Base-by-base conservation (phyloP, 2,888 invertebrate species). In the Xestia ashworthii region DNA sequence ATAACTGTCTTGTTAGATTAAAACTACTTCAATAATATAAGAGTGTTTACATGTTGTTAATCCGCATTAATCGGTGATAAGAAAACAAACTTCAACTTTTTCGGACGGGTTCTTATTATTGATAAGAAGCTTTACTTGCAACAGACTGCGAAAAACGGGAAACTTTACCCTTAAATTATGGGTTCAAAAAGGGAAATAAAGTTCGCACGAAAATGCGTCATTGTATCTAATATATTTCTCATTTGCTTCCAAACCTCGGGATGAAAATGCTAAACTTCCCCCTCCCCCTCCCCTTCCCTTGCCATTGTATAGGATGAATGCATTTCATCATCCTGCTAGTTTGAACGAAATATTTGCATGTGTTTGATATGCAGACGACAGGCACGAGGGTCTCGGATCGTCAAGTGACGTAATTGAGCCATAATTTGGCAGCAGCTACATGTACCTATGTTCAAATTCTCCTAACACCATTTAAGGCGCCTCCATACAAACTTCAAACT, bases 311-410 rank as follows among this genome's bases (percentile, higher is more conserved):
- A 44, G 65, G 16, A 44, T 44, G n/a, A 44, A 44, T 16, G 41
- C n/a, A 44, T n/a, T 25, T 44, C 44, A 25, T 65, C 65, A n/a
- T 25, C 44, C 8, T 44, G n/a, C 46, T 38, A 38, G 32, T 32
- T n/a, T 44, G 44, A 65, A 44, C 65, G 65, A 25, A 65, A 65
- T 4, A 65, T 65, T 65, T 65, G 65, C 65, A 65, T 44, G 44
- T 25, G 44, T 44, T 65, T 65, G 44, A 65, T 14, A 65, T 44
- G 65, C n/a, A 44, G n/a, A 65, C 5, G n/a, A 41, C 22, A n/a
- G 6, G 5, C n/a, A 65, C n/a, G 16, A 14, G 1, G 16, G 44
- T 25, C n/a, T n/a, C n/a, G n/a, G 8, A 4, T 25, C 8, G n/a
- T n/a, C 41, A 14, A 12, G 5, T 3, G 41, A 64, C 11, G 38